Evolutionary conservation across 2,888 invertebrate species (phyloP).

Genomic region (Machimus atricapillus): DNA sequence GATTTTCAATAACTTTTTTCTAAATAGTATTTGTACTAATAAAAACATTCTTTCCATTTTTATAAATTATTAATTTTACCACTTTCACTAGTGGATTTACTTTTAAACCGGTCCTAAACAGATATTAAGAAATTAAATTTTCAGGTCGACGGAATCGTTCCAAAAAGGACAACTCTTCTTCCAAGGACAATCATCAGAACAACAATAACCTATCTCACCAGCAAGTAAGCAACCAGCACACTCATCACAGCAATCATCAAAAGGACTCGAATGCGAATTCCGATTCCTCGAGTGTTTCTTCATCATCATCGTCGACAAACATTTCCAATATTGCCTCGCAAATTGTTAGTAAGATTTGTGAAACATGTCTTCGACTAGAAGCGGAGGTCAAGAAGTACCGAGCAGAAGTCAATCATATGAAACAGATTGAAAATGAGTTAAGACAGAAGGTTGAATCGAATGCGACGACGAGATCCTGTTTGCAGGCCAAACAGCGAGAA

Average conservation of each 20-base stretch:
- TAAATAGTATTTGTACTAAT: not conserved
- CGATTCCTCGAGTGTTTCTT: slow-evolving; percentile 55
- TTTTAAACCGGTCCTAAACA: not conserved
- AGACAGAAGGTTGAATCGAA: slow-evolving; percentile 65
- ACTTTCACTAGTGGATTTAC: not conserved
- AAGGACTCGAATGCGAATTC: slow-evolving; percentile 53
- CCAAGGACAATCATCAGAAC: slow-evolving; percentile 61
- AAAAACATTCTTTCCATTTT: not conserved
- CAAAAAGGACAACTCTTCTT: slow-evolving; percentile 57
- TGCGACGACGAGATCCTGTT: slow-evolving; percentile 76
- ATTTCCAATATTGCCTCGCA: slow-evolving; percentile 60
- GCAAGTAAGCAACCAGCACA: slow-evolving; percentile 25
- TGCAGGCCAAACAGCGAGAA: slow-evolving; percentile 75
- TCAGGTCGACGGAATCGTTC: slow-evolving; percentile 61
- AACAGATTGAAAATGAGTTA: slow-evolving; percentile 62
- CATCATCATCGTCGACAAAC: slow-evolving; percentile 55
- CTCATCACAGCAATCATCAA: slow-evolving; percentile 49
- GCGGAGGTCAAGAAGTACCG: slow-evolving; percentile 61
- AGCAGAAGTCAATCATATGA: slow-evolving; percentile 60
- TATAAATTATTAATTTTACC: not conserved
- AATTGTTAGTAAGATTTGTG: slow-evolving; percentile 61
- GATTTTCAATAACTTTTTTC: not conserved
- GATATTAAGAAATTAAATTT: not conserved
- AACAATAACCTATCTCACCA: slow-evolving; percentile 23
- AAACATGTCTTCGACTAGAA: slow-evolving; percentile 60